Evolutionary conservation across 2,797 vertebrate species (phyloP).

Genomic region (Coregonus suidteri): DNA sequence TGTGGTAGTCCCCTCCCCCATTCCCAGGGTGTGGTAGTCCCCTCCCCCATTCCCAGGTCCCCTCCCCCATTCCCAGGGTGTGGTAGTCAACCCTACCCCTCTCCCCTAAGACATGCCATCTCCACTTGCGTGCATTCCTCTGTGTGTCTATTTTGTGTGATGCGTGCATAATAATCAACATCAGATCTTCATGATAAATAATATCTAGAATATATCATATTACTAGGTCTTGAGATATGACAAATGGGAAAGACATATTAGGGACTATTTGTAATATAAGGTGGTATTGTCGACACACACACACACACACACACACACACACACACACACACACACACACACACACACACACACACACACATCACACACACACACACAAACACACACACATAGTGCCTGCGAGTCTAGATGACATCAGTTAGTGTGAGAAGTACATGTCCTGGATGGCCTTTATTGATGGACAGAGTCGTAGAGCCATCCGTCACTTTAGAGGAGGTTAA

Average conservation of each 20-base stretch:
- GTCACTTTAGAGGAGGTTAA: constrained; percentile 99
- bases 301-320: too few species aligned
- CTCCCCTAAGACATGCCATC: too few species aligned
- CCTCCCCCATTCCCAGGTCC: too few species aligned
- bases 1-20: too few species aligned
- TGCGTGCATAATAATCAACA: not conserved
- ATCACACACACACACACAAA: not conserved
- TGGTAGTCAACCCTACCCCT: too few species aligned
- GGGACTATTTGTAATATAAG: not conserved
- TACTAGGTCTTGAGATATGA: not conserved
- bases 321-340: too few species aligned
- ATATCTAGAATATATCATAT: not conserved
- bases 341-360: not conserved
- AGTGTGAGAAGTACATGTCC: constrained; percentile 75
- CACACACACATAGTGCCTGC: constrained; percentile 21
- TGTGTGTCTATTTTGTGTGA: not conserved
- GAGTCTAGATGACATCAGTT: constrained; percentile 75
- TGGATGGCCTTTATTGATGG: constrained; percentile 96
- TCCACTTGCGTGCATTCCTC: not conserved
- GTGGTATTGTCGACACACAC: not conserved
- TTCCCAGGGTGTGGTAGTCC: too few species aligned
- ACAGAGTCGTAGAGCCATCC: constrained; percentile 98
- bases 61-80: too few species aligned
- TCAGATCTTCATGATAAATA: not conserved
- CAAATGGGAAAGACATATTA: not conserved